These are phyloP conservation scores for Trichomalopsis sarcophagae DNA, from an alignment of 1,140 invertebrate species.

Conservation along the genomic window DNA sequence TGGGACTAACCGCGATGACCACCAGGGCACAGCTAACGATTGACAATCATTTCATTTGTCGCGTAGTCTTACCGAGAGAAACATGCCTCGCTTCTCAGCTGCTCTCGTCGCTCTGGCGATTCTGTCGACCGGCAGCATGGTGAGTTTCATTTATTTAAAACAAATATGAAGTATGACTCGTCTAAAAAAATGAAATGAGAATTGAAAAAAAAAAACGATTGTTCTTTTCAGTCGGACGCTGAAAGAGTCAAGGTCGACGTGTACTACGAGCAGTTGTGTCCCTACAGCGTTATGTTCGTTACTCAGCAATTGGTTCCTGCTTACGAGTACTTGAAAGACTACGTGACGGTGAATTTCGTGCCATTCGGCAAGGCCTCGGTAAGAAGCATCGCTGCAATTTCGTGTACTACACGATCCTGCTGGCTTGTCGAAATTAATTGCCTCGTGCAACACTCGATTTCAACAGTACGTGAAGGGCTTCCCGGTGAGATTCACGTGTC, in stretches of 20 bases:
- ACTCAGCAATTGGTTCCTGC: constrained; percentile 69
- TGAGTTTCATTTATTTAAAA: not conserved
- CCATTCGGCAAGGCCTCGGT: constrained; percentile 87
- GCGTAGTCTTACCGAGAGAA: not conserved
- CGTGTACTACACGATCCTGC: too few relatives aligned
- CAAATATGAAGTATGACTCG: too few relatives aligned
- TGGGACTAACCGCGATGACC: not conserved
- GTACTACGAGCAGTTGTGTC: constrained; percentile 88
- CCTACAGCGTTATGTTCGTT: constrained; percentile 84
- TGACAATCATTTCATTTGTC: not conserved
- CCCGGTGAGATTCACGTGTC: constrained; percentile 76
- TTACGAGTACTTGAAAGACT: constrained; percentile 58
- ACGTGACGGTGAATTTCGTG: constrained; percentile 60
- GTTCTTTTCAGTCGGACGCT: not conserved
- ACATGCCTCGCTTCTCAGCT: not conserved
- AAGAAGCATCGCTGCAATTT: constrained; percentile 57
- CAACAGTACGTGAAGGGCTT: not conserved
- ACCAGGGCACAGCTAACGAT: not conserved
- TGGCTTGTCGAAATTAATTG: not conserved
- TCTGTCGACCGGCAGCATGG: not conserved
- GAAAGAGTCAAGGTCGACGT: constrained; percentile 68
- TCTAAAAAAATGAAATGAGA: too few relatives aligned
- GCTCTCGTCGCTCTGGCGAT: not conserved
- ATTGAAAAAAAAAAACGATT: too few relatives aligned
- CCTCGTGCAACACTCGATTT: not conserved